Evolutionary conservation across 2,797 vertebrate genomes (phyloP).

Genomic region (Furcifer pardalis): DNA sequence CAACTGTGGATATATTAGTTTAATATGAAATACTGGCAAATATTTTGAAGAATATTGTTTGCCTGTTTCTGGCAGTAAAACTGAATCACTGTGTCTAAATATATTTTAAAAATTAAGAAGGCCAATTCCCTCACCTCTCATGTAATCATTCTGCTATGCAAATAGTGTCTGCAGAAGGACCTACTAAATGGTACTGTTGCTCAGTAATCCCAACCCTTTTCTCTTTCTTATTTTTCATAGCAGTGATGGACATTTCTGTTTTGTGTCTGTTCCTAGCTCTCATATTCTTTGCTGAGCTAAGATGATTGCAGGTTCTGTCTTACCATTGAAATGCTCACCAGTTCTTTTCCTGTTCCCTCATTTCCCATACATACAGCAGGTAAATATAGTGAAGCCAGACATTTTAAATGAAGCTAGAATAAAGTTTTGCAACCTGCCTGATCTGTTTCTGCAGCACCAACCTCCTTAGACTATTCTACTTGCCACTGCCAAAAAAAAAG

Average conservation of each 20-base stretch:
- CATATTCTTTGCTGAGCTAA: neutral
- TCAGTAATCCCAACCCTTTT: neutral
- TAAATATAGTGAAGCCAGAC: neutral
- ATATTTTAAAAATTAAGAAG: neutral
- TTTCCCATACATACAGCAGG: neutral
- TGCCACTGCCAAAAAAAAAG: too few species aligned
- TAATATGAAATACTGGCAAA: neutral
- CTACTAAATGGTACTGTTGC: neutral
- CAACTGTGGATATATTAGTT: neutral
- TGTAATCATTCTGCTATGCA: slow-evolving; percentile 3
- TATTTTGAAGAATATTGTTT: slow-evolving; percentile 6
- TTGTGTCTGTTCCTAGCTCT: neutral
- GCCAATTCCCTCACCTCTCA: neutral
- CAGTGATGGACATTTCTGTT: neutral
- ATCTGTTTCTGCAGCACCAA: too few species aligned
- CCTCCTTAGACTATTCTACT: too few species aligned
- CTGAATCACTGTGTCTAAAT: neutral
- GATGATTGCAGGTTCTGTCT: neutral
- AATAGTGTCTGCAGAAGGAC: neutral
- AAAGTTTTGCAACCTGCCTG: too few species aligned
- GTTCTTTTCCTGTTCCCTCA: neutral
- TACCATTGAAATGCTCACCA: neutral
- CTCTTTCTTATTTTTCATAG: neutral
- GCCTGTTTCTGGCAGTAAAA: neutral
- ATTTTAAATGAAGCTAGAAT: too few species aligned